A percentile compares a stretch with the other conserved stretches of the same genome.
These are phyloP conservation scores for Vulpes lagopus DNA, from an alignment of 2,113 vertebrate genomes.

Conservation along the genomic window DNA sequence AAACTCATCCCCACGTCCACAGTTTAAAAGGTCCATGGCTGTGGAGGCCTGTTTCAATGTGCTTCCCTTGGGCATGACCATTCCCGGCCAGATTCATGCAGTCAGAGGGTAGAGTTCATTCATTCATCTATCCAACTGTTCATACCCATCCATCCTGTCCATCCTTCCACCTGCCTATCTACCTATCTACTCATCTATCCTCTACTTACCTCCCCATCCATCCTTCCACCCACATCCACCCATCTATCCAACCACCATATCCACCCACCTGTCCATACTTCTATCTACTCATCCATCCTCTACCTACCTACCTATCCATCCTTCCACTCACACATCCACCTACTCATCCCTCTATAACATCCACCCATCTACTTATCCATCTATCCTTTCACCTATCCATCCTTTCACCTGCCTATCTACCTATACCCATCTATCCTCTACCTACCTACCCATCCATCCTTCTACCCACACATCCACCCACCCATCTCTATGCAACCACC, in stretches of 20 bases:
- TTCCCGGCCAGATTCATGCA: background rate
- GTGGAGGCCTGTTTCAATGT: background rate
- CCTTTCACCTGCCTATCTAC: background rate
- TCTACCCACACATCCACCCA: background rate
- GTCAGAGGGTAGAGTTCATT: background rate
- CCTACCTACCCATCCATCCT: accelerated
- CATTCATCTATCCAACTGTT: background rate
- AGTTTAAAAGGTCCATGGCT: background rate
- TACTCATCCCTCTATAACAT: too few relatives aligned
- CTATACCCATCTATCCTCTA: background rate
- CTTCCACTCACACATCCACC: background rate
- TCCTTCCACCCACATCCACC: too few relatives aligned
- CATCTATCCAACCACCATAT: background rate
- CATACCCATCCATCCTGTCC: background rate
- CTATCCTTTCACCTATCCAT: background rate
- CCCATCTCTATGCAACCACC: background rate
- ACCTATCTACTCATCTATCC: too few relatives aligned
- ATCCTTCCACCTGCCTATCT: background rate
- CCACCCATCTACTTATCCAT: background rate
- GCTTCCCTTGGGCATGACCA: background rate
- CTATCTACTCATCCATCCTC: background rate
- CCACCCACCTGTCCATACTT: background rate
- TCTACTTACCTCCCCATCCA: too few relatives aligned
- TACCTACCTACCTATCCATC: background rate
- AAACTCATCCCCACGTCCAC: background rate